A percentile compares a stretch with the other conserved stretches of the same genome.
Conservation (phyloP, 2,888 invertebrate species). For the Troides aeacus region DNA sequence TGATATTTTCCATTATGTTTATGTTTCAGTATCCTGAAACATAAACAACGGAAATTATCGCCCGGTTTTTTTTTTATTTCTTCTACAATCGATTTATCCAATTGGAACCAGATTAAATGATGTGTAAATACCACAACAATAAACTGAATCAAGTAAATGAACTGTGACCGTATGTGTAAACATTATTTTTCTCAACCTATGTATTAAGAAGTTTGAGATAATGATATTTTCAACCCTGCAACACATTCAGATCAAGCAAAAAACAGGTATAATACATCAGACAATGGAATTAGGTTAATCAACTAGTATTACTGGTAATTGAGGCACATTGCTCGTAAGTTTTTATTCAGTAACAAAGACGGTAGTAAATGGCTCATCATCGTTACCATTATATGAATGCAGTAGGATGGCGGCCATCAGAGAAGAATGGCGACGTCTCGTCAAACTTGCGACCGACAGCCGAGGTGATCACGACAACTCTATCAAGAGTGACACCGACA, state of each 20-base stretch:
- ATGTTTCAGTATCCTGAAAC: neutral
- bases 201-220: neutral
- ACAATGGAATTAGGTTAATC: neutral
- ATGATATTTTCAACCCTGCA: neutral
- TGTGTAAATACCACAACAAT: neutral
- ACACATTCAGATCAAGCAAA: neutral
- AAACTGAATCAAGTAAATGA: neutral
- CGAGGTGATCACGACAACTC: too few species aligned
- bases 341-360: too few species aligned
- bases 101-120: neutral
- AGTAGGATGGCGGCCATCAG: too few species aligned
- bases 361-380: too few species aligned
- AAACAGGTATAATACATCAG: neutral
- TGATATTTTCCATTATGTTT: neutral
- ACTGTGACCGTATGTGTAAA: neutral
- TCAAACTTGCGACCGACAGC: too few species aligned
- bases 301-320: too few species aligned
- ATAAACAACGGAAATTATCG: neutral
- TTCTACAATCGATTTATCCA: neutral
- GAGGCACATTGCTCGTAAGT: too few species aligned
- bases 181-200: neutral
- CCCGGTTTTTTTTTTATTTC: neutral
- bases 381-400: too few species aligned
- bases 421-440: too few species aligned
- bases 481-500: too few species aligned